Evolutionary conservation across 30 jellyfish, hydroid and myxozoan genomes (phyloP).

Genomic region (Sanderia malayensis): DNA sequence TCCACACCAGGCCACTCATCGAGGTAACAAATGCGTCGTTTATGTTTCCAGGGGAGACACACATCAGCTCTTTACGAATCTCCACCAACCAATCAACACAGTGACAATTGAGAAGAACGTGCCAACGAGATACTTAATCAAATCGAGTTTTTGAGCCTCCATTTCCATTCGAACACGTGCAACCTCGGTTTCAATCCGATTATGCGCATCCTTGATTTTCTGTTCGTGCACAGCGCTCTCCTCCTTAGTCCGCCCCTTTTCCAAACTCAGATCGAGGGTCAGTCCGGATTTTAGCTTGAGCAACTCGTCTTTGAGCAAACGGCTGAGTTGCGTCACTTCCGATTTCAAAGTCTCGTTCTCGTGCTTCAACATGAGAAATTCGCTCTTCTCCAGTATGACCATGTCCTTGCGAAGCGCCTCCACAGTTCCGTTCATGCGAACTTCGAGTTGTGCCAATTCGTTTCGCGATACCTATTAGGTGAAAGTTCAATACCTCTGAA

Average conservation of each 20-base stretch:
- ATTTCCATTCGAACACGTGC: conserved; percentile 66
- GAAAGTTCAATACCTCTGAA: no score
- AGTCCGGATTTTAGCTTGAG: conserved; percentile 48
- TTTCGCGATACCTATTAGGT: conserved; percentile 48
- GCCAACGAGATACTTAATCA: conserved; percentile 73
- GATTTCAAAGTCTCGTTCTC: conserved; percentile 68
- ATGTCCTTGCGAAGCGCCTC: conserved; percentile 71
- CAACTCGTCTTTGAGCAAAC: conserved; percentile 57
- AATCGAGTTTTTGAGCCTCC: conserved; percentile 74
- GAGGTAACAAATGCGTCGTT: no score
- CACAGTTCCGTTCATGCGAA: conserved; percentile 54
- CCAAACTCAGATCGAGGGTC: conserved; percentile 68
- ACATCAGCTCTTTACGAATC: conserved; percentile 50
- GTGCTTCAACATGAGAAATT: conserved; percentile 56
- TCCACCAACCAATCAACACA: conserved; percentile 72
- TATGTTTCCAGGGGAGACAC: no score
- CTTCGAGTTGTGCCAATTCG: conserved; percentile 60
- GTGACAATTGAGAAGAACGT: conserved; percentile 59
- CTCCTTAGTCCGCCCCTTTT: conserved; percentile 62
- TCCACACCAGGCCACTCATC: no score
- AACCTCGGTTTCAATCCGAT: conserved; percentile 75
- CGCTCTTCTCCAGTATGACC: conserved; percentile 73
- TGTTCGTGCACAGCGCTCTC: conserved; percentile 58
- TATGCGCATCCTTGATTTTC: conserved; percentile 64
- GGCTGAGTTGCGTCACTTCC: conserved; percentile 39